Evolutionary conservation across 92 coral and sea anemone genomes (phyloP).

Genomic region (Palythoa grandis): DNA sequence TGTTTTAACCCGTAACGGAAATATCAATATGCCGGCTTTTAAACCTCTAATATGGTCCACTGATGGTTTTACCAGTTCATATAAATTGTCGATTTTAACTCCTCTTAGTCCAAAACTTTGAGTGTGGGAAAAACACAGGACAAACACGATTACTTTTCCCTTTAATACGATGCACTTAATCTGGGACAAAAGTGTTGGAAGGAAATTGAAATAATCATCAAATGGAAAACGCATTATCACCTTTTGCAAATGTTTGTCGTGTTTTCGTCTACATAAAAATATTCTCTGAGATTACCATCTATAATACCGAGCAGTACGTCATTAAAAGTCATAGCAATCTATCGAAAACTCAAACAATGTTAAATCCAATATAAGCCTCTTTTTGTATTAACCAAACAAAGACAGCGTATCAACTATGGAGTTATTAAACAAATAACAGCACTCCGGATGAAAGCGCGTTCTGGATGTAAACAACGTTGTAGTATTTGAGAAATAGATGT

Average conservation of each 20-base stretch:
- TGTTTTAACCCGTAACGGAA: too few relatives aligned
- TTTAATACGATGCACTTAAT: too few relatives aligned
- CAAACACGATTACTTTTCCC: too few relatives aligned
- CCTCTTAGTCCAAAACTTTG: too few relatives aligned
- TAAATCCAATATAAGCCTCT: conserved; percentile 24
- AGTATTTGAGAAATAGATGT: neutral
- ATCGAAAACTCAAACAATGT: conserved; percentile 4
- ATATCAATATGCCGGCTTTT: too few relatives aligned
- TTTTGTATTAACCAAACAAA: conserved; percentile 40
- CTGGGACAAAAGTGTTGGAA: too few relatives aligned
- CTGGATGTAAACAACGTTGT: neutral
- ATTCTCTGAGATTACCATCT: neutral
- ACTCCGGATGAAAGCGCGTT: conserved; percentile 29
- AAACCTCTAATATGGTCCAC: too few relatives aligned
- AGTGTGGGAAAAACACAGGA: too few relatives aligned
- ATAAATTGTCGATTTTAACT: too few relatives aligned
- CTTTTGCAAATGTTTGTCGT: neutral
- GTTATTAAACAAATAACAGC: conserved; percentile 5
- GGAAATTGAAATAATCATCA: neutral
- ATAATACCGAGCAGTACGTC: neutral
- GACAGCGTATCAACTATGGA: neutral
- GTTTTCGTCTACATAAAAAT: neutral
- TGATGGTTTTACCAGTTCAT: too few relatives aligned
- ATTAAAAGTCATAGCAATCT: neutral
- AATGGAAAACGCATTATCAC: neutral